Conservation (phyloP, 2,113 vertebrate species). For the Actenoides hombroni region DNA sequence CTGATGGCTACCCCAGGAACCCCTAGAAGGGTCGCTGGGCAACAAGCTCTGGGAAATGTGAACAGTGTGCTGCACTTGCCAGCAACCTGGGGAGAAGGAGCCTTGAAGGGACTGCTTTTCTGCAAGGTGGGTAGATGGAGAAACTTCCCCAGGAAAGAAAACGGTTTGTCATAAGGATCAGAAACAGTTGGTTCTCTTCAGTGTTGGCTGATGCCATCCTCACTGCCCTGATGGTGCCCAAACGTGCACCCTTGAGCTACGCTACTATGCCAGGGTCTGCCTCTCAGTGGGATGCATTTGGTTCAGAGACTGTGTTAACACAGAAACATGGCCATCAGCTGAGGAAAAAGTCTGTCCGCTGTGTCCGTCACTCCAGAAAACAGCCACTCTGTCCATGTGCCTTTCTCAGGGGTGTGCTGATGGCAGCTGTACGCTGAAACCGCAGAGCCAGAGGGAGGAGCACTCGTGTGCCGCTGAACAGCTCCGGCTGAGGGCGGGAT, state of each 20-base stretch:
- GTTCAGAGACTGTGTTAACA: neutral
- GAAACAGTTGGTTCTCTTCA: neutral
- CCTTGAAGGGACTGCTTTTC: neutral
- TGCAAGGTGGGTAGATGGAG: neutral
- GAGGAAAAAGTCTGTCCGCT: fast-evolving
- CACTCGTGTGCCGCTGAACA: too few species aligned
- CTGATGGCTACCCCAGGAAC: neutral
- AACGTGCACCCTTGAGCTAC: neutral
- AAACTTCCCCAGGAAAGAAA: neutral
- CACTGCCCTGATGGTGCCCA: too few species aligned
- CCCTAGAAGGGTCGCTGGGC: neutral
- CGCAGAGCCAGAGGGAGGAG: neutral
- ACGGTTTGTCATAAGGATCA: neutral
- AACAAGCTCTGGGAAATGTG: neutral
- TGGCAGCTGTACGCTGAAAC: fast-evolving
- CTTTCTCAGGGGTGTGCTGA: fast-evolving
- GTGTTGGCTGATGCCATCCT: neutral
- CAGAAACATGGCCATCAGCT: fast-evolving
- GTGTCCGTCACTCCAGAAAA: fast-evolving
- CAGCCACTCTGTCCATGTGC: fast-evolving
- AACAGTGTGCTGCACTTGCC: neutral
- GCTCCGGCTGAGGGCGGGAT: neutral
- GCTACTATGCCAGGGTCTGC: neutral
- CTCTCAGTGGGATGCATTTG: neutral
- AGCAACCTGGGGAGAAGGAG: neutral